Conservation (phyloP, 2,888 invertebrate species). For the Ophioninae sp. region DNA sequence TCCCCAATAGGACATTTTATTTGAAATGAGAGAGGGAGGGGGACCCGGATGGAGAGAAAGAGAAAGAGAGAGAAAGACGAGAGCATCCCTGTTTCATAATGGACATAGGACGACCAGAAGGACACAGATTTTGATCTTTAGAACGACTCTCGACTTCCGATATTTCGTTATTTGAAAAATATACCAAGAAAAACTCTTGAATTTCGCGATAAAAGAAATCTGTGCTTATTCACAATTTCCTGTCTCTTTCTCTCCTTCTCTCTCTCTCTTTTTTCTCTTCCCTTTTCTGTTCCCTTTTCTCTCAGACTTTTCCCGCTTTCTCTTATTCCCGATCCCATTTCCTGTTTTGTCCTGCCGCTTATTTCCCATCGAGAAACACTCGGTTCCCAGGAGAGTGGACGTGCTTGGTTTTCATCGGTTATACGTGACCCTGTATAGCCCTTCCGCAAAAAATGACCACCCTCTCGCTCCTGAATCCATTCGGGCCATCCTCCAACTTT, state of each 20-base stretch:
- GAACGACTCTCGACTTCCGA: constrained; percentile 27
- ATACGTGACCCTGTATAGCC: constrained; percentile 65
- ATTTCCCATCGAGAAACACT: constrained; percentile 60
- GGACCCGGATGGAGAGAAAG: constrained; percentile 1
- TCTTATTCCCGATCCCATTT: constrained; percentile 60
- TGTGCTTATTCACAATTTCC: constrained; percentile 53
- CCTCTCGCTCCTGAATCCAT: background rate
- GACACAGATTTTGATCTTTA: constrained; percentile 23
- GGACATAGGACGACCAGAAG: constrained; percentile 41
- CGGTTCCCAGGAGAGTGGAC: constrained; percentile 55
- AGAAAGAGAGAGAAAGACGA: too few relatives aligned
- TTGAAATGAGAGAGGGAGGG: constrained; percentile 28
- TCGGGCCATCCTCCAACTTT: background rate
- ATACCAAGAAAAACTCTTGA: constrained; percentile 42
- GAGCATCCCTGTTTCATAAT: constrained; percentile 35
- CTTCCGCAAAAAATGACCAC: constrained; percentile 45
- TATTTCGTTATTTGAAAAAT: constrained; percentile 45
- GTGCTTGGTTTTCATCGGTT: constrained; percentile 66
- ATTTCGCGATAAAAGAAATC: constrained; percentile 53
- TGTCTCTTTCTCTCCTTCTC: constrained; percentile 19
- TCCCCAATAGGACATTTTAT: constrained; percentile 62
- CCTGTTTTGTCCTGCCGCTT: constrained; percentile 53
- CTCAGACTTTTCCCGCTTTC: constrained; percentile 8
- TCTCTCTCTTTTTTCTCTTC: constrained; percentile 18
- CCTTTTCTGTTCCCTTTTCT: constrained; percentile 1